phyloP scores from a whole-genome alignment of 2,888 invertebrate genomes.

The Lamproptera curius region DNA sequence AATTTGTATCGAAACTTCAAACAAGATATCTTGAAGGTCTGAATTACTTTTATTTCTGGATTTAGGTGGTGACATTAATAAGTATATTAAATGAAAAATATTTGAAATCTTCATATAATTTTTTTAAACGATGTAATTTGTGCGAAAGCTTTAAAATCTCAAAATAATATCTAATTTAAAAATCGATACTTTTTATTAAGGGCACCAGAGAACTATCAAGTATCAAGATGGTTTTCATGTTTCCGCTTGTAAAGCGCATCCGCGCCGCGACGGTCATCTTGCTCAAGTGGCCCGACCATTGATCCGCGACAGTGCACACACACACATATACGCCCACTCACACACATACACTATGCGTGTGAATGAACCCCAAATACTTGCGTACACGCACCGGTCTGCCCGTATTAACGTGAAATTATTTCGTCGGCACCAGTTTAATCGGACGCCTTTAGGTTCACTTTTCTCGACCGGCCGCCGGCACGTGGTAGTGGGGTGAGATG shows the following conservation, averaged over 20 bases:
- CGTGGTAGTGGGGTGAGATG: conserved; percentile 65
- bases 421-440: conserved; percentile 63
- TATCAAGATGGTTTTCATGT: conserved; percentile 16
- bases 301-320: conserved; percentile 33
- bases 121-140: too few species aligned
- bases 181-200: background rate
- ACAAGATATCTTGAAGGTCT: too few species aligned
- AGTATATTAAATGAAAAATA: background rate
- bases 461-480: conserved; percentile 49
- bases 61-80: background rate
- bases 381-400: conserved; percentile 47
- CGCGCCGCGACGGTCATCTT: conserved; percentile 27
- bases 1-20: too few species aligned
- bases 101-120: too few species aligned
- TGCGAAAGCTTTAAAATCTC: too few species aligned
- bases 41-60: too few species aligned
- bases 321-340: conserved; percentile 22
- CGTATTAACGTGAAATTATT: conserved; percentile 63
- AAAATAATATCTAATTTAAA: too few species aligned
- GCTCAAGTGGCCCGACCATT: conserved; percentile 37
- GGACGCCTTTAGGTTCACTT: conserved; percentile 64
- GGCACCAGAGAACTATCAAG: background rate
- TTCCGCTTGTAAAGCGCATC: conserved; percentile 18
- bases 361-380: conserved; percentile 54
- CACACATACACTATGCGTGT: conserved; percentile 33